These are phyloP conservation scores for Orthosia gothica DNA, from an alignment of 2,888 invertebrate genomes.

Conservation along the genomic window DNA sequence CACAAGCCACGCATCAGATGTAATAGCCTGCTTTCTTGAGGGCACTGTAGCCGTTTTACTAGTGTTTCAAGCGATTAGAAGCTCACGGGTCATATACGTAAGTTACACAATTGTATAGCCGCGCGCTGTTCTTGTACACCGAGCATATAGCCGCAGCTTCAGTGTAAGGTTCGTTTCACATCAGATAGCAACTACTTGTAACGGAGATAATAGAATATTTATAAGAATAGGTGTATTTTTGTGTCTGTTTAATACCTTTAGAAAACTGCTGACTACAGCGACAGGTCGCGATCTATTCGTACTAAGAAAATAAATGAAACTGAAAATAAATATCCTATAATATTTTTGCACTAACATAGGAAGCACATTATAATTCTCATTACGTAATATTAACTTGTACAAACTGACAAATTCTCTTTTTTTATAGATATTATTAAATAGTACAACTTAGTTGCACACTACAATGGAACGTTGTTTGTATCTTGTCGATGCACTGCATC, in stretches of 20 bases:
- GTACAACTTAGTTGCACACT: conserved; percentile 66
- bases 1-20: neutral
- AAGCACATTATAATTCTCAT: conserved; percentile 72
- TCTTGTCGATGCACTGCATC: conserved; percentile 11
- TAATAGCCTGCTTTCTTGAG: neutral
- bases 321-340: conserved; percentile 64
- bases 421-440: conserved; percentile 65
- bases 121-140: conserved; percentile 26
- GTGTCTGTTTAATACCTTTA: conserved; percentile 59
- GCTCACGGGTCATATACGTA: conserved; percentile 50
- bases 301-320: conserved; percentile 64
- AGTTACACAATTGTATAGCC: conserved; percentile 23
- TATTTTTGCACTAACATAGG: conserved; percentile 76
- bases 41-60: neutral
- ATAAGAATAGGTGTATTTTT: conserved; percentile 62
- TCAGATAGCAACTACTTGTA: conserved; percentile 46
- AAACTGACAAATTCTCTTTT: conserved; percentile 74
- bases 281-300: conserved; percentile 52
- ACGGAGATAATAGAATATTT: conserved; percentile 49
- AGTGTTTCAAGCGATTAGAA: conserved; percentile 22
- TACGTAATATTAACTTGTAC: conserved; percentile 75
- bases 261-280: conserved; percentile 22
- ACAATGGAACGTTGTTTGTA: conserved; percentile 35
- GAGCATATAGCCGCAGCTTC: conserved; percentile 30
- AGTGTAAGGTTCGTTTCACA: conserved; percentile 24